Base-by-base conservation (phyloP, 2,888 invertebrate species). In the Tiliacea aurago region DNA sequence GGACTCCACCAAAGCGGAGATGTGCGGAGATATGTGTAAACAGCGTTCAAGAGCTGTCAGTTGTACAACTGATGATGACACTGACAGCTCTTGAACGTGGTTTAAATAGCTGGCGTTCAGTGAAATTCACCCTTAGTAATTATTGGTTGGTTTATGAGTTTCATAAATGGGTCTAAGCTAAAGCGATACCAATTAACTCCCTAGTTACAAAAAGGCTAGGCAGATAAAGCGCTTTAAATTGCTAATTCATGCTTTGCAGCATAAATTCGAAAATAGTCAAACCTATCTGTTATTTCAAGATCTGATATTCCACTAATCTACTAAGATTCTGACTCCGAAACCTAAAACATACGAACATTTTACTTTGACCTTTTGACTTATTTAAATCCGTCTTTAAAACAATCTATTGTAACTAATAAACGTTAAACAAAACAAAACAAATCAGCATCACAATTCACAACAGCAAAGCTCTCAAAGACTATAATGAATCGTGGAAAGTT, bases 371-470 rank as follows among this genome's bases (percentile, higher is more conserved):
- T n/a, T 18, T 15, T 1, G 23, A 68, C 18, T 15, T 47, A 56
- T 20, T n/a, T n/a, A n/a, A n/a, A n/a, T 9, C 7, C 7, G 15
- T 28, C 20, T 41, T 71, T 6, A 45, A 49, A 61, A 20, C 45
- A 2, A 15, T 47, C 2, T 49, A 43, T 66, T 63, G 41, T 59
- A 23, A 45, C 20, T 13, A 55, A 7, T 28, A 58, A 63, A 20
- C 23, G 37, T 4, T 28, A 58, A 63, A 20, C 23, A 43, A 23
- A n/a, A 15, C 28, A 63, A 69, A 59, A 18, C 15, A 33, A 53
- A 53, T 58, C 33, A 53, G 4, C 47, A 63, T 63, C n/a, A 45
- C 43, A 51, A 65, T 20, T 74, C 15, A 49, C 28, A 56, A 66
- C 28, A 53, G 23, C 47, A 10, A 33, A 9, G 6, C n/a, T 13